Evolutionary conservation across 2,113 vertebrate genomes (phyloP), one percentile per base, ranked within the genome.

Genomic region (Tiliqua scincoides): DNA sequence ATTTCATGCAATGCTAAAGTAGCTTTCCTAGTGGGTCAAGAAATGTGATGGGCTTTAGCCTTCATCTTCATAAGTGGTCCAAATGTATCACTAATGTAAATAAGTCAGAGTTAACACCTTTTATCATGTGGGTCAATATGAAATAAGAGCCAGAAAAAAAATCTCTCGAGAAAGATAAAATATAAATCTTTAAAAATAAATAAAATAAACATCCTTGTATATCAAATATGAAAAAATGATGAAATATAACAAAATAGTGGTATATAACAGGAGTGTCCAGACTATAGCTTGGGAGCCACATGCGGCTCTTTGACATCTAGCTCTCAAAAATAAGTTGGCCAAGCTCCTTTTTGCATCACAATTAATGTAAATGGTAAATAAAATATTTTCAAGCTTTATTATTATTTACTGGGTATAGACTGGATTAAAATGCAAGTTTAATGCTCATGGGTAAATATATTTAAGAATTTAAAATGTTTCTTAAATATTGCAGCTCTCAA

Each of bases 21-120:
- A 92, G 94, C 90, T 94, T 94, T 93, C 85, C 93, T 92, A 79
- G 79, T 93, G 91, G 88, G 89, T 93, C 92, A 95, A 40, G 92
- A 94, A 94, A 94, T 77, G 85, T 92, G 90, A 93, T 94, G 94
- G 92, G 91, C 90, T 63, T 93, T 92, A 93, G 91, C 91, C 88
- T 85, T 90, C 43, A 57, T 77, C 0, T 75, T 84, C 35, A 48
- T 62, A 74, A n/a, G 0, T 85, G 83, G 87, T 80, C 87, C 85
- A 90, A 87, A 90, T 90, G 91, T 79, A 85, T 88, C 85, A 82
- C 86, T 48, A 71, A 84, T 71, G 52, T 59, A 54, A 32, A 43
- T 0, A 18, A 83, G 15, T 70, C 87, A 54, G 4, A 3, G 1
- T 79, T 37, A 54, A 78, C 74, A 43, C 63, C 68, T 85, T 57